Percentiles rank a stretch among this genome's conserved stretches.
Conservation (phyloP, 2,797 vertebrate species). For the Malurus leucopterus region DNA sequence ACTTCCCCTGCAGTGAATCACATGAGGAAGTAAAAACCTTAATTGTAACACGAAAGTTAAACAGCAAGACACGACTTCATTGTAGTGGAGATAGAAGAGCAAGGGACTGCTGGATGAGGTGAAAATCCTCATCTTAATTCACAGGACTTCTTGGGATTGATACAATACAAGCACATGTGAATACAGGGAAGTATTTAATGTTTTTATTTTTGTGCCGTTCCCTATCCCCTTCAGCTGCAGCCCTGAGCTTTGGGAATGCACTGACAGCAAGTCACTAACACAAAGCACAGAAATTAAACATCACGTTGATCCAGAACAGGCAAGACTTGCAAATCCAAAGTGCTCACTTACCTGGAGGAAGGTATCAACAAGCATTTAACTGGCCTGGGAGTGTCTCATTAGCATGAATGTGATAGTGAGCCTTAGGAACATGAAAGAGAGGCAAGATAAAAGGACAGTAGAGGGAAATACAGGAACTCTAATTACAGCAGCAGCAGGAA, state of each 20-base stretch:
- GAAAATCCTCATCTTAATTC: constrained; percentile 51
- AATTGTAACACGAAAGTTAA: constrained; percentile 57
- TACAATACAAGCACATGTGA: constrained; percentile 15
- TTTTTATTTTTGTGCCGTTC: constrained; percentile 42
- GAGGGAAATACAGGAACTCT: neutral
- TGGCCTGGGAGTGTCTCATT: neutral
- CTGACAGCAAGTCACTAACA: neutral
- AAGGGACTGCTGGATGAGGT: constrained; percentile 5
- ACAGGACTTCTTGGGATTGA: constrained; percentile 1
- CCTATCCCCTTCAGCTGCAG: neutral
- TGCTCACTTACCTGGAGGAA: neutral
- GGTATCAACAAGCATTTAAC: neutral
- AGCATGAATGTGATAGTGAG: constrained; percentile 15
- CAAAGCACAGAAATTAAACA: neutral
- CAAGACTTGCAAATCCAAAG: neutral
- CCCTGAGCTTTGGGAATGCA: neutral
- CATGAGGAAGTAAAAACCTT: constrained; percentile 63
- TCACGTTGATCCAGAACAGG: neutral
- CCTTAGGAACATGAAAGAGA: constrained; percentile 19
- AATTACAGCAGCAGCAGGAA: neutral
- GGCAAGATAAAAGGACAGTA: constrained; percentile 27
- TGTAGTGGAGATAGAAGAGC: constrained; percentile 54
- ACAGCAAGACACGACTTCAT: constrained; percentile 62
- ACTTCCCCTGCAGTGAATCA: constrained; percentile 53
- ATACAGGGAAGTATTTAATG: neutral